A percentile compares a stretch with the other conserved stretches of the same genome.
These are phyloP conservation scores for Probaryconus sp. DNA, from an alignment of 1,140 invertebrate species.

Conservation along the genomic window DNA sequence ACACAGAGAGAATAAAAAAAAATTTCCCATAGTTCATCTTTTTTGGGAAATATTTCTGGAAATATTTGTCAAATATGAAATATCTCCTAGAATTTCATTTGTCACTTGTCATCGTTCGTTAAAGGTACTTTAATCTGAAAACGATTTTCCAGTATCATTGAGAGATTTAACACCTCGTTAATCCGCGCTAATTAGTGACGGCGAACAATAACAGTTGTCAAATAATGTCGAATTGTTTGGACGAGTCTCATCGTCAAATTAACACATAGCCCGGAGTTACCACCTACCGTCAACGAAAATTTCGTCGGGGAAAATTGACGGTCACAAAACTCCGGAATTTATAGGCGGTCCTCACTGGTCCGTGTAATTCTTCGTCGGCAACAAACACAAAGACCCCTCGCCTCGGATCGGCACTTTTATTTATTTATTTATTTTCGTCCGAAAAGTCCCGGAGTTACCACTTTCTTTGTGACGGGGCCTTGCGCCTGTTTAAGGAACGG, in stretches of 20 bases:
- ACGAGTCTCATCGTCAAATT: conserved; percentile 43
- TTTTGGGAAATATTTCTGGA: too few species aligned
- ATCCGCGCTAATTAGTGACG: conserved; percentile 40
- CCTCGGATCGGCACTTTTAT: conserved; percentile 24
- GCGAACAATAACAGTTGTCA: conserved; percentile 54
- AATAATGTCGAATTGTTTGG: conserved; percentile 53
- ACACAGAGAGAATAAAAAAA: too few species aligned
- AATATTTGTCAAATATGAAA: too few species aligned
- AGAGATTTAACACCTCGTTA: too few species aligned
- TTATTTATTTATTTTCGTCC: conserved; percentile 47
- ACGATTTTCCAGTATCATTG: background rate
- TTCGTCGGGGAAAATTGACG: conserved; percentile 46
- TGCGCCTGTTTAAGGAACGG: conserved; percentile 29
- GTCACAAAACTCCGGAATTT: conserved; percentile 57
- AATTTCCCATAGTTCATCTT: too few species aligned
- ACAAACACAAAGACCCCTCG: conserved; percentile 53
- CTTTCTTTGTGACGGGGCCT: conserved; percentile 8
- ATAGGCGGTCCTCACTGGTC: conserved; percentile 45
- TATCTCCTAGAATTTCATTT: too few species aligned
- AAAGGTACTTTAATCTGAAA: too few species aligned
- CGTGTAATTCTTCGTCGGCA: conserved; percentile 49
- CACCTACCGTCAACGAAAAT: conserved; percentile 32
- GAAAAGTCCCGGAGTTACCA: conserved; percentile 1
- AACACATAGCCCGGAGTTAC: conserved; percentile 28
- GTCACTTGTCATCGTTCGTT: too few species aligned